These are phyloP conservation scores for Drosophila nannoptera DNA, from an alignment of 1,140 invertebrate genomes.

Conservation along the genomic window DNA sequence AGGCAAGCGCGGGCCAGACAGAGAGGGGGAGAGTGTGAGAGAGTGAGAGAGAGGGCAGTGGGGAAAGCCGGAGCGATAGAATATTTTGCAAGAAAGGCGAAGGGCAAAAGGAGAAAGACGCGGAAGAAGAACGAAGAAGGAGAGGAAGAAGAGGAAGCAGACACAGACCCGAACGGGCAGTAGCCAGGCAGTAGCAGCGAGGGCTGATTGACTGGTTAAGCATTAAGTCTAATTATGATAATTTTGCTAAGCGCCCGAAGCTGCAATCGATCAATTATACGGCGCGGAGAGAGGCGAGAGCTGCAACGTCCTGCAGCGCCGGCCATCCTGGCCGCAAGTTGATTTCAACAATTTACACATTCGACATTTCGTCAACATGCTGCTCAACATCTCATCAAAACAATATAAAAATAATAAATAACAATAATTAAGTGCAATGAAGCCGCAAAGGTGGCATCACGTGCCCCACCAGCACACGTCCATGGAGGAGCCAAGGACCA, in stretches of 20 bases:
- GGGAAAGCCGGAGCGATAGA: no score
- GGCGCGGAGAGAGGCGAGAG: constrained; percentile 22
- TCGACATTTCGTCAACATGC: constrained; percentile 77
- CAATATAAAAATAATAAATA: constrained; percentile 78
- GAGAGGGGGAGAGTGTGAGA: no score
- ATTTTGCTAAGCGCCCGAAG: constrained; percentile 61
- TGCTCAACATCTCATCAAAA: constrained; percentile 76
- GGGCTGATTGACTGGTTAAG: constrained; percentile 30
- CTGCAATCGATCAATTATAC: constrained; percentile 76
- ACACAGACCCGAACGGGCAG: constrained; percentile 1
- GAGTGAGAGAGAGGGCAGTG: no score
- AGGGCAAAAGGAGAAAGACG: no score
- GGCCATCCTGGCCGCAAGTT: constrained; percentile 29
- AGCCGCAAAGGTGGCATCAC: constrained; percentile 40
- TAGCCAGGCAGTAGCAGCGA: constrained; percentile 20
- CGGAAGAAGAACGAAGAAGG: neutral
- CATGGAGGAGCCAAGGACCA: neutral
- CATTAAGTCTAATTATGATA: constrained; percentile 77
- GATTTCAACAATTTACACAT: constrained; percentile 76
- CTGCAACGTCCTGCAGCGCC: neutral
- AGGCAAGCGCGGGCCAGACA: no score
- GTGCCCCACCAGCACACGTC: constrained; percentile 12
- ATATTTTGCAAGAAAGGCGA: no score
- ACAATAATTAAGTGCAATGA: constrained; percentile 77
- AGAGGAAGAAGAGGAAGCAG: neutral